Conservation (phyloP, 2,888 invertebrate genomes). For the Cancer borealis region DNA sequence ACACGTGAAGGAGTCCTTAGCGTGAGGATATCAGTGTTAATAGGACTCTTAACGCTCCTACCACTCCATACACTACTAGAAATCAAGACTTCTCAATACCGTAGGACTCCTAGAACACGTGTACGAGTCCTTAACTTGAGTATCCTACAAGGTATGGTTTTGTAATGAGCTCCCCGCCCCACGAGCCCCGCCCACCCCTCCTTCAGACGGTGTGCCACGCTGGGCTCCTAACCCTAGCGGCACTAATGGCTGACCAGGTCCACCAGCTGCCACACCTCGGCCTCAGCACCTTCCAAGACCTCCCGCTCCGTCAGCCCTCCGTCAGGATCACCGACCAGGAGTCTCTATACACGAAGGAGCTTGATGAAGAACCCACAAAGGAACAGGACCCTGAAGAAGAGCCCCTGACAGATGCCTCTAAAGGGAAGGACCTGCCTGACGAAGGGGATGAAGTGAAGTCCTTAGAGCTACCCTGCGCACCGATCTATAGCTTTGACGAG, state of each 20-base stretch:
- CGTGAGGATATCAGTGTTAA: too few species aligned
- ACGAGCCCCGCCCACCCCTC: constrained; percentile 37
- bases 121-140: neutral
- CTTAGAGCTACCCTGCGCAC: constrained; percentile 33
- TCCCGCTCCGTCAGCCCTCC: neutral
- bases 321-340: constrained; percentile 3
- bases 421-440: constrained; percentile 11
- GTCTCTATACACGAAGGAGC: neutral
- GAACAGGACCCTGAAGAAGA: neutral
- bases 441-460: neutral
- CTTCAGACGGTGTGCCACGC: constrained; percentile 58
- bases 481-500: constrained; percentile 63
- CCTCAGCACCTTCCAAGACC: neutral
- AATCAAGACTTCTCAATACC: neutral
- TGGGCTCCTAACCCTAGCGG: constrained; percentile 35
- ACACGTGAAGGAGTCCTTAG: too few species aligned
- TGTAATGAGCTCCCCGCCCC: constrained; percentile 35
- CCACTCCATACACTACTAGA: too few species aligned
- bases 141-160: neutral
- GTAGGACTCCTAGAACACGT: neutral
- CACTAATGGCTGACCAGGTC: constrained; percentile 55
- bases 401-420: neutral
- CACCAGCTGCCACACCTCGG: constrained; percentile 38
- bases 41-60: too few species aligned
- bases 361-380: neutral